Percentiles rank a stretch among this genome's conserved stretches.
phyloP scores from a whole-genome alignment of 2,888 invertebrate species.

The Leptura quadrifasciata region DNA sequence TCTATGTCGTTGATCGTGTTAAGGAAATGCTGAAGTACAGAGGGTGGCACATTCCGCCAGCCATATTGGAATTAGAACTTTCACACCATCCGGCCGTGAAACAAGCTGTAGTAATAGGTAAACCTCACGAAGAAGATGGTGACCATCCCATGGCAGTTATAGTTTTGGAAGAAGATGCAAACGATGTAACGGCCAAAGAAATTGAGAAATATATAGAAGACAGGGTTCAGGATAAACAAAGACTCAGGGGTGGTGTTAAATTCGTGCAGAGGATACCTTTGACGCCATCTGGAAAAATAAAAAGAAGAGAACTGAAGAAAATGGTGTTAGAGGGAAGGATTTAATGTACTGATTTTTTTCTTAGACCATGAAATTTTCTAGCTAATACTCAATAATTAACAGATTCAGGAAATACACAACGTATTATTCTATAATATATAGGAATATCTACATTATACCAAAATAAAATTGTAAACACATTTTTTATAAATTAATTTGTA shows the following conservation, averaged over 20 bases:
- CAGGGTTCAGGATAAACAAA: conserved; percentile 65
- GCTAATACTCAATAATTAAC: neutral
- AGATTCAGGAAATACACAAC: neutral
- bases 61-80: conserved; percentile 63
- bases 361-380: neutral
- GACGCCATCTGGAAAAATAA: conserved; percentile 68
- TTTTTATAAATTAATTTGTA: no score
- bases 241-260: conserved; percentile 66
- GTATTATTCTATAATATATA: no score
- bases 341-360: conserved; percentile 16
- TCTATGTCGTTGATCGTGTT: conserved; percentile 74
- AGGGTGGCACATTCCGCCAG: conserved; percentile 73
- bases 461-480: no score
- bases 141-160: conserved; percentile 66
- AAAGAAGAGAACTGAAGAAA: conserved; percentile 54
- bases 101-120: conserved; percentile 63
- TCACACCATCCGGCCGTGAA: conserved; percentile 65
- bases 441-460: no score
- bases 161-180: conserved; percentile 52
- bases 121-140: conserved; percentile 66
- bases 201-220: conserved; percentile 63
- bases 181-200: conserved; percentile 60
- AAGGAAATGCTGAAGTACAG: conserved; percentile 76
- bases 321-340: conserved; percentile 52
- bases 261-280: conserved; percentile 64